Evolutionary conservation across 2,888 invertebrate genomes (phyloP).

Genomic region (Caenorhabditis virilis): DNA sequence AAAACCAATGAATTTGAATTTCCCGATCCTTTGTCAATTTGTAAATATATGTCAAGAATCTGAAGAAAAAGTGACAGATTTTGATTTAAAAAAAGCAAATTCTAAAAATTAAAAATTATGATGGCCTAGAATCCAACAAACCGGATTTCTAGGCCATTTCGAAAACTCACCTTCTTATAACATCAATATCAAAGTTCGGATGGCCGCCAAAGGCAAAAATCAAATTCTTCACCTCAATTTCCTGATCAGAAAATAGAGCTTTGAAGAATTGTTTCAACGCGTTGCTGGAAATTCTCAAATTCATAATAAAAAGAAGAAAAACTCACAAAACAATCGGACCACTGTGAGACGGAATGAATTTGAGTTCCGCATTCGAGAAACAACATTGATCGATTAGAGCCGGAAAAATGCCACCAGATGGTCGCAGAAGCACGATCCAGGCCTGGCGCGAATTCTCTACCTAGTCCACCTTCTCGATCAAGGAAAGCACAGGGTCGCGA

Average conservation of each 20-base stretch:
- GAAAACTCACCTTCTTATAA: constrained; percentile 4
- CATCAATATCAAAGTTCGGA: not conserved
- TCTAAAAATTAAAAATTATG: not conserved
- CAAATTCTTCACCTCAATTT: constrained; percentile 13
- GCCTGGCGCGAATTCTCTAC: no score
- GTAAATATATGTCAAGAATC: not conserved
- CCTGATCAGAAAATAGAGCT: not conserved
- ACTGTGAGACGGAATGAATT: constrained; percentile 10
- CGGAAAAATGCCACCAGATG: no score
- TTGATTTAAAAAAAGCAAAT: not conserved
- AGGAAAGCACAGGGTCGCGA: no score
- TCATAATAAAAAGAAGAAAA: constrained; percentile 10
- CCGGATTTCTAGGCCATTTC: no score
- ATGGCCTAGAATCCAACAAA: no score
- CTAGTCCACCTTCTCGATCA: no score
- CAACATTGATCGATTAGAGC: not conserved
- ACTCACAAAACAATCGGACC: constrained; percentile 20
- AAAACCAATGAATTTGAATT: constrained; percentile 3
- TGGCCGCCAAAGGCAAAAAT: constrained; percentile 31
- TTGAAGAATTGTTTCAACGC: not conserved
- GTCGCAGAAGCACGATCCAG: no score
- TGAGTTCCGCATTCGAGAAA: not conserved
- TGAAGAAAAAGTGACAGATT: not conserved
- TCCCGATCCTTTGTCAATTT: not conserved
- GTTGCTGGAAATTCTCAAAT: constrained; percentile 1